These are phyloP conservation scores for Dipodomys stephensi DNA, from an alignment of 2,113 vertebrate species.

Conservation along the genomic window DNA sequence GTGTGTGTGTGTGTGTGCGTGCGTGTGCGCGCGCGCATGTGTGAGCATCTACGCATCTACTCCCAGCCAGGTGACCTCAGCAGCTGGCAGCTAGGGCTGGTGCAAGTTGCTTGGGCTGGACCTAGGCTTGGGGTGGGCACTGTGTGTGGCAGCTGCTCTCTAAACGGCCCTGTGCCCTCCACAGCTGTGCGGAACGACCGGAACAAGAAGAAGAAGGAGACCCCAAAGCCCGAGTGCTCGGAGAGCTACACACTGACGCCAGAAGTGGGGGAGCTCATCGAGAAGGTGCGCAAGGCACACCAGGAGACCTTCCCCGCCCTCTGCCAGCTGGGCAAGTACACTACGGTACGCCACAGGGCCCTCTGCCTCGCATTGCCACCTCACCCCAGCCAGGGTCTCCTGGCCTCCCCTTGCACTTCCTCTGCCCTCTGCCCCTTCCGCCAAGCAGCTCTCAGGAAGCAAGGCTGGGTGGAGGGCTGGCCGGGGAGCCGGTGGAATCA, in stretches of 20 bases:
- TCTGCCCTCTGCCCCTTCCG: neutral
- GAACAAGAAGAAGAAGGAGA: constrained; percentile 99
- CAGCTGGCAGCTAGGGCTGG: neutral
- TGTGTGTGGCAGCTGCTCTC: neutral
- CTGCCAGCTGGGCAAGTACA: constrained; percentile 99
- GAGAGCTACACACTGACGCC: constrained; percentile 95
- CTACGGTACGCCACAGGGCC: constrained; percentile 90
- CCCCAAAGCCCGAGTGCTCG: constrained; percentile 94
- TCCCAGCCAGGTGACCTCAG: neutral
- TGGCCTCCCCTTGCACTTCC: neutral
- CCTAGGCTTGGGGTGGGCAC: neutral
- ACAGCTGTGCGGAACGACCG: constrained; percentile 97
- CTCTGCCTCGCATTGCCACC: neutral
- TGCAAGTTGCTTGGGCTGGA: neutral
- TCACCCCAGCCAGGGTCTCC: no score
- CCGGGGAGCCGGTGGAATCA: neutral
- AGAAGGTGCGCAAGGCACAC: constrained; percentile 97
- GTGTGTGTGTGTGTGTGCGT: no score
- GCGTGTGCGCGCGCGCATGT: no score
- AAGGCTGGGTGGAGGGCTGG: neutral
- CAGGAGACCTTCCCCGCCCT: constrained; percentile 98
- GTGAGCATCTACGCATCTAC: no score
- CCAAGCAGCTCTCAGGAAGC: neutral
- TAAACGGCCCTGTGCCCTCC: constrained; percentile 1
- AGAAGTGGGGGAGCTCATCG: constrained; percentile 97